Conservation (phyloP, 2,888 invertebrate genomes). For the Sceliomorpha sp. region DNA sequence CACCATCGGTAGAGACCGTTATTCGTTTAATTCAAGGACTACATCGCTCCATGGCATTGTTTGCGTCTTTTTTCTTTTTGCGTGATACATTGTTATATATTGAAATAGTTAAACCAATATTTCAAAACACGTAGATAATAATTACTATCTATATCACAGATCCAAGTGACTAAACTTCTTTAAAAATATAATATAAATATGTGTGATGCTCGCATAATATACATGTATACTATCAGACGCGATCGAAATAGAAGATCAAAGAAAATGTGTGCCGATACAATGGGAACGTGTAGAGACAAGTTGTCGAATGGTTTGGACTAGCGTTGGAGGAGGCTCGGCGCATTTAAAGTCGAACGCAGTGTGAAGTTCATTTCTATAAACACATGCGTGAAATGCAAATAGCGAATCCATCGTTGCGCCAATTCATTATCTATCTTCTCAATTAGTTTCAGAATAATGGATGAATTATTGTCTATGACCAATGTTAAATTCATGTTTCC, state of each 20-base stretch:
- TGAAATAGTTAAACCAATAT: constrained; percentile 74
- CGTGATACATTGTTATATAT: constrained; percentile 62
- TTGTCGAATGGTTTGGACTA: constrained; percentile 59
- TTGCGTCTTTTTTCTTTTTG: constrained; percentile 56
- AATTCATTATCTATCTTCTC: constrained; percentile 36
- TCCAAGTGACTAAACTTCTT: constrained; percentile 80
- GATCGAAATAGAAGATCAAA: constrained; percentile 69
- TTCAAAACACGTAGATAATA: constrained; percentile 78
- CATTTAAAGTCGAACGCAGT: constrained; percentile 28
- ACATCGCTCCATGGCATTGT: constrained; percentile 73
- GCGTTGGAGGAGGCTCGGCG: constrained; percentile 52
- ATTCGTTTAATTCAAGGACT: constrained; percentile 64
- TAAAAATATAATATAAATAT: constrained; percentile 78
- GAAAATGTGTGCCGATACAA: constrained; percentile 70
- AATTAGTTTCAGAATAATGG: constrained; percentile 35
- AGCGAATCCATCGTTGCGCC: too few relatives aligned
- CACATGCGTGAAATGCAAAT: not conserved
- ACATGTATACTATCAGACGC: constrained; percentile 67
- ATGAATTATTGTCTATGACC: constrained; percentile 48
- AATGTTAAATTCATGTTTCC: constrained; percentile 11
- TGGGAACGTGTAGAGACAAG: constrained; percentile 68
- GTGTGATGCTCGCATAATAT: constrained; percentile 72
- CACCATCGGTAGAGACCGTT: constrained; percentile 69
- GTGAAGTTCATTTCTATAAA: constrained; percentile 32
- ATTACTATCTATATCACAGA: constrained; percentile 81